Percentiles rank a stretch among this genome's conserved stretches.
phyloP scores from a whole-genome alignment of 2,113 vertebrate genomes.

The Lepus europaeus region DNA sequence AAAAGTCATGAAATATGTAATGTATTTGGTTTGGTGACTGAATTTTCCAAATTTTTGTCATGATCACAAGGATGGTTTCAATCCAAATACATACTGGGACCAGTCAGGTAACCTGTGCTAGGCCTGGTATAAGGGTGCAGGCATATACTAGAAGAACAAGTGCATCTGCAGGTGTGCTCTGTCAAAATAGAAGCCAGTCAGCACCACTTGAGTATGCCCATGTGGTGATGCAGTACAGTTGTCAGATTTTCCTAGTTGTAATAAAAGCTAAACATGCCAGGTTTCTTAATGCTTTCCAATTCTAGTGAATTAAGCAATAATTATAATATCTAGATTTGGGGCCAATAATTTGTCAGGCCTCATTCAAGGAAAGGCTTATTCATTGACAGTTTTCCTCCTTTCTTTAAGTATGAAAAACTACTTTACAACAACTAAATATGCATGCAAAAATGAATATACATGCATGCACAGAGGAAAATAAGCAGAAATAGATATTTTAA shows the following conservation, averaged over 20 bases:
- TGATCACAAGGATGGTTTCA: neutral
- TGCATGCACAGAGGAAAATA: neutral
- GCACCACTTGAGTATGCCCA: fast-evolving
- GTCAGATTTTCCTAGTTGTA: neutral
- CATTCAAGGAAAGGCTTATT: neutral
- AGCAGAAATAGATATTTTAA: neutral
- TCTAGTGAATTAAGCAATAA: neutral
- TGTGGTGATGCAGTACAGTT: fast-evolving
- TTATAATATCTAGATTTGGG: neutral
- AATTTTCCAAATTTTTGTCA: neutral
- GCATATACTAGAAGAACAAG: fast-evolving
- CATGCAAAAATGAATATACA: too few relatives aligned
- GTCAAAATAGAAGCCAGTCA: neutral
- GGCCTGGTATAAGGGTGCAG: fast-evolving
- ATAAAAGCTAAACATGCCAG: neutral
- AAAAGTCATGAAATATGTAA: neutral
- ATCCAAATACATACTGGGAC: neutral
- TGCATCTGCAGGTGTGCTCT: fast-evolving
- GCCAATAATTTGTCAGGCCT: neutral
- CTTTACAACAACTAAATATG: neutral
- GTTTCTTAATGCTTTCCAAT: neutral
- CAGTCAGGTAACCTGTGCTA: neutral
- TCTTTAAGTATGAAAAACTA: neutral
- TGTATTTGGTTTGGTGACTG: neutral
- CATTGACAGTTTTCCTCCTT: neutral